phyloP scores from a whole-genome alignment of 2,113 vertebrate genomes.

The Entelurus aequoreus region DNA sequence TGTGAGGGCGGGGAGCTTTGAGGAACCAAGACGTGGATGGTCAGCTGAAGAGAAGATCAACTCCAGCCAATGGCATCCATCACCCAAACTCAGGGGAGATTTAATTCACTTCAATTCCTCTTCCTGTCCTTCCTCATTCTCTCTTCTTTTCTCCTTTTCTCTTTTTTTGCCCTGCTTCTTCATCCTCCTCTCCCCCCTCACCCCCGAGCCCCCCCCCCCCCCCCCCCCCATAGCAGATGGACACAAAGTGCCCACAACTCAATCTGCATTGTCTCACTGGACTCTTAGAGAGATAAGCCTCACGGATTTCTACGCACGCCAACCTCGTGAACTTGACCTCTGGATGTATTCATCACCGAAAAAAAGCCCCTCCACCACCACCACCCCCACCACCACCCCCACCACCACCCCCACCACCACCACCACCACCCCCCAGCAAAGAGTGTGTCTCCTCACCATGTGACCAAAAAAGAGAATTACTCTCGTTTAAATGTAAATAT shows the following conservation, averaged over 20 bases:
- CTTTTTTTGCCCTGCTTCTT: neutral
- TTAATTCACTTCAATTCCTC: neutral
- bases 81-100: neutral
- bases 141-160: neutral
- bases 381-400: neutral
- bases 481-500: too few relatives aligned
- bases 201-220: too few relatives aligned
- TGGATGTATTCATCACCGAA: slow-evolving; percentile 47
- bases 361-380: slow-evolving; percentile 12
- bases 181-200: neutral
- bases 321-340: slow-evolving; percentile 58
- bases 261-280: slow-evolving; percentile 35
- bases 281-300: slow-evolving; percentile 48
- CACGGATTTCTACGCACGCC: slow-evolving; percentile 48
- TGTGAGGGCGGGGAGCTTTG: too few relatives aligned
- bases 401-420: too few relatives aligned
- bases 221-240: slow-evolving; percentile 34
- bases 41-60: too few relatives aligned
- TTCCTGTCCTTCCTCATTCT: neutral
- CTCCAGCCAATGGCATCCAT: neutral
- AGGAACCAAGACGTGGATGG: too few relatives aligned
- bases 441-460: slow-evolving; percentile 1
- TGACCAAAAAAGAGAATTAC: neutral
- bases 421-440: neutral
- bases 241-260: slow-evolving; percentile 8